phyloP scores from a whole-genome alignment of 2,113 vertebrate species.

The Rostratula benghalensis region DNA sequence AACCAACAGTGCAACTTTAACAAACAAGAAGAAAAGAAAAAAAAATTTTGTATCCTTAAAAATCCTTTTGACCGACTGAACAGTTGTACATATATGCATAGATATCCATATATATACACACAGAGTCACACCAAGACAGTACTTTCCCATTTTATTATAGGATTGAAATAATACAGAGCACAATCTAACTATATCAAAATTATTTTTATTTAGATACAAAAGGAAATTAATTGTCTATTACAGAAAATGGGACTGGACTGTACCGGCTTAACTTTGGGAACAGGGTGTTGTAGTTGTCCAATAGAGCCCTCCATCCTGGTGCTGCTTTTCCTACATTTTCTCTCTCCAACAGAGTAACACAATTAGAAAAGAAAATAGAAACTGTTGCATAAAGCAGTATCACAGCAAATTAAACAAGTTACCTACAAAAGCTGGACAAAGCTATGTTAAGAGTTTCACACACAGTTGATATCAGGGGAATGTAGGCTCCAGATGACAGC shows the following conservation, averaged over 20 bases:
- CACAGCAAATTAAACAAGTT: constrained; percentile 59
- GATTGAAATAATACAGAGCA: background rate
- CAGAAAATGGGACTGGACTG: background rate
- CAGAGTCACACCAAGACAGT: background rate
- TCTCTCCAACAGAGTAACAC: constrained; percentile 2
- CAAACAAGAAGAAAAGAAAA: constrained; percentile 58
- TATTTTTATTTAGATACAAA: background rate
- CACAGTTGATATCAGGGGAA: constrained; percentile 80
- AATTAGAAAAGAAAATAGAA: constrained; percentile 71
- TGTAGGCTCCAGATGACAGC: constrained; percentile 82
- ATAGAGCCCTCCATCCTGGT: background rate
- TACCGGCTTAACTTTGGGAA: constrained; percentile 62
- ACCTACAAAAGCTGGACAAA: constrained; percentile 73
- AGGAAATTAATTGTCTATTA: constrained; percentile 59
- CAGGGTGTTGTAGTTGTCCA: background rate
- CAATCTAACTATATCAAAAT: background rate
- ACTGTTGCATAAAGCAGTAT: constrained; percentile 64
- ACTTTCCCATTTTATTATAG: background rate
- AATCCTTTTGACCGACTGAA: background rate
- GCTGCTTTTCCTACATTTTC: constrained; percentile 58
- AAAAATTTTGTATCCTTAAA: constrained; percentile 49
- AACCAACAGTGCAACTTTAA: constrained; percentile 65
- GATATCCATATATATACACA: fast-evolving
- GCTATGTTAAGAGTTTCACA: constrained; percentile 82
- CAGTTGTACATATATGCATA: background rate